Evolutionary conservation across 2,888 invertebrate genomes (phyloP), one percentile per base, ranked within the genome.

Genomic region (Dryobotodes eremita): DNA sequence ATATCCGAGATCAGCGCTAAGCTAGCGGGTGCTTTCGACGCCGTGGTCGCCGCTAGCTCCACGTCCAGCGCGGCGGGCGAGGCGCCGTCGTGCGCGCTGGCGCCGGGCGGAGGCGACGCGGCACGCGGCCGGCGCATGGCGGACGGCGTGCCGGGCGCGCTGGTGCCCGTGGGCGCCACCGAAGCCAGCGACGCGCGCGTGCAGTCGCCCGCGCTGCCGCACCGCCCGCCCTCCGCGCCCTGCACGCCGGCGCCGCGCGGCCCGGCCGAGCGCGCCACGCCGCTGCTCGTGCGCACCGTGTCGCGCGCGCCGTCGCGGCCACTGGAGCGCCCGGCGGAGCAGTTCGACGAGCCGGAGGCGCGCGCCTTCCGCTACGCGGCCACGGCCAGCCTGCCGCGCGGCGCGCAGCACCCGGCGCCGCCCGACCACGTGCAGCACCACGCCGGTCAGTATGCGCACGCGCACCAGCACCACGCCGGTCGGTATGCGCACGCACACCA

Each of bases 331-430:
- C 90, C 64, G 89, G 62, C 85, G 81, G 80, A 88, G 90, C 87
- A 77, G 85, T 80, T 90, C 91, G 94, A 85, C 48, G 83, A 78
- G 5, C 26, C 36, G 8, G 77, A 64, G 86, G 86, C 62, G 81
- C 81, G 79, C 77, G 90, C 75, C 3, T 69, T 83, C 76, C 88
- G 82, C 83, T 80, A 91, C 87, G 82, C 86, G 78, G 94, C 93
- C 77, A 95, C 95, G 70, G 95, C 97, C 75, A 94, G 94, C 87
- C 91, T 97, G 91, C 97, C 97, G 87, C 96, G 97, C 89, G 97
- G 97, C 87, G 97, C 97, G 78, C 96, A 96, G 90, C 96, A 94
- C 83, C 96, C 95, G 46, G 46, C 42, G 80, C 90, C 89, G 83
- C 85, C 87, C 65, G 84, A 86, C 53, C 80, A 83, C 75, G 84